These are phyloP conservation scores for Saxicola maurus DNA, from an alignment of 2,797 vertebrate genomes.

Conservation along the genomic window DNA sequence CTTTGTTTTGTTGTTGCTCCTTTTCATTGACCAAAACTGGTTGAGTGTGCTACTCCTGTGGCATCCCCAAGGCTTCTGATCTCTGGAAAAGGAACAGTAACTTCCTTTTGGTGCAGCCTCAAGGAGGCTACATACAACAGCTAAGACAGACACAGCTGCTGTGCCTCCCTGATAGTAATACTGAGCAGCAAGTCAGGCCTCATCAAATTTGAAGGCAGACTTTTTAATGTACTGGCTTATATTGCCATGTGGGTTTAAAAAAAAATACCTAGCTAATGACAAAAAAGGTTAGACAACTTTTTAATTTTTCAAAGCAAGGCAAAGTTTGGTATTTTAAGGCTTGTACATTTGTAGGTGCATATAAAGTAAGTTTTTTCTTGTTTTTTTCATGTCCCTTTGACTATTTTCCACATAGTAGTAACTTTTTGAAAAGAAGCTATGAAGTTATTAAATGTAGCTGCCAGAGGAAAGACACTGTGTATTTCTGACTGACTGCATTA, in stretches of 20 bases:
- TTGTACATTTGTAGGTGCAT: not conserved
- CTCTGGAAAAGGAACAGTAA: not conserved
- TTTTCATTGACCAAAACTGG: not conserved
- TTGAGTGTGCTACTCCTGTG: not conserved
- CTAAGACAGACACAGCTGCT: not conserved
- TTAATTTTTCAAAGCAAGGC: not conserved
- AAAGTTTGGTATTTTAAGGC: constrained; percentile 5
- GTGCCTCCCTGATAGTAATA: not conserved
- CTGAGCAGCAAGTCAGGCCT: not conserved
- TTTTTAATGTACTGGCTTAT: not conserved
- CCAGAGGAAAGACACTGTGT: not conserved
- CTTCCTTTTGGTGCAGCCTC: not conserved
- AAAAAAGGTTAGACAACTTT: not conserved
- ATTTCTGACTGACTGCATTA: not conserved
- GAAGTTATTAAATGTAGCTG: not conserved
- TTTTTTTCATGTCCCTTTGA: not conserved
- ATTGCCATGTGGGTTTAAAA: not conserved
- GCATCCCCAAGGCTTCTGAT: not conserved
- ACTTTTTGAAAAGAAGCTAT: not conserved
- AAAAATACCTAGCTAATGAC: not conserved
- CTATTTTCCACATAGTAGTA: not conserved
- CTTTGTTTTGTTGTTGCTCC: not conserved
- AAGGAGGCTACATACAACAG: not conserved
- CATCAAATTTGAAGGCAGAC: not conserved
- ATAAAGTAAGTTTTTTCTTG: not conserved